Percentiles rank a stretch among this genome's conserved stretches.
phyloP scores from a whole-genome alignment of 1,140 invertebrate genomes.

The Eriocheir sinensis region DNA sequence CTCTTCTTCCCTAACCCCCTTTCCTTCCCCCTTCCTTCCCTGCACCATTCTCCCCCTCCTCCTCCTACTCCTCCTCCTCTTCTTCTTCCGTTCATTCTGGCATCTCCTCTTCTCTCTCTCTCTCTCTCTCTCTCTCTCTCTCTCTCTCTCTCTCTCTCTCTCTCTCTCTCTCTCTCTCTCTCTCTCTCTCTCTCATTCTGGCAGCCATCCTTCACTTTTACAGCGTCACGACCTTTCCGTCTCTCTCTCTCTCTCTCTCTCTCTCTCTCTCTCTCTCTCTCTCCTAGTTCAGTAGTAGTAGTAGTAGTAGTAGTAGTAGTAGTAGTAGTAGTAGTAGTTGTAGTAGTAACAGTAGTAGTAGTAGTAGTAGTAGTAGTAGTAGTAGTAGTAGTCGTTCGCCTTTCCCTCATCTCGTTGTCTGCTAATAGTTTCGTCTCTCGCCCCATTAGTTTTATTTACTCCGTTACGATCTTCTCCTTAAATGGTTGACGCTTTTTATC shows the following conservation, averaged over 20 bases:
- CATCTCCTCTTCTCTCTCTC: not conserved
- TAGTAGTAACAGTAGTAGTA: conserved; percentile 26
- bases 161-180: not conserved
- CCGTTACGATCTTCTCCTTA: not conserved
- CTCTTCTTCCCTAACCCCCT: not conserved
- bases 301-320: conserved; percentile 4
- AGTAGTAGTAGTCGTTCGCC: conserved; percentile 28
- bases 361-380: conserved; percentile 24
- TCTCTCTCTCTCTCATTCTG: not conserved
- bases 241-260: conserved; percentile 33
- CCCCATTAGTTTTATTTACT: not conserved
- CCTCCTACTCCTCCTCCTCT: not conserved
- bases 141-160: conserved; percentile 24
- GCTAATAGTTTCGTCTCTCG: no score
- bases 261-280: not conserved
- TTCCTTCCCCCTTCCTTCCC: not conserved
- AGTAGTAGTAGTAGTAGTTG: conserved; percentile 24
- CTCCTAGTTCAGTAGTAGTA: not conserved
- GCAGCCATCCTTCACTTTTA: not conserved
- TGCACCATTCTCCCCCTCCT: not conserved
- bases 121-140: conserved; percentile 23
- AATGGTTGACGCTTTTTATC: no score
- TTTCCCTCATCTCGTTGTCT: no score
- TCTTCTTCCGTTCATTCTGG: not conserved
- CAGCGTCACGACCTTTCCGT: not conserved